Conservation (phyloP, 2,797 vertebrate species). For the Perdix hodgsoniae region DNA sequence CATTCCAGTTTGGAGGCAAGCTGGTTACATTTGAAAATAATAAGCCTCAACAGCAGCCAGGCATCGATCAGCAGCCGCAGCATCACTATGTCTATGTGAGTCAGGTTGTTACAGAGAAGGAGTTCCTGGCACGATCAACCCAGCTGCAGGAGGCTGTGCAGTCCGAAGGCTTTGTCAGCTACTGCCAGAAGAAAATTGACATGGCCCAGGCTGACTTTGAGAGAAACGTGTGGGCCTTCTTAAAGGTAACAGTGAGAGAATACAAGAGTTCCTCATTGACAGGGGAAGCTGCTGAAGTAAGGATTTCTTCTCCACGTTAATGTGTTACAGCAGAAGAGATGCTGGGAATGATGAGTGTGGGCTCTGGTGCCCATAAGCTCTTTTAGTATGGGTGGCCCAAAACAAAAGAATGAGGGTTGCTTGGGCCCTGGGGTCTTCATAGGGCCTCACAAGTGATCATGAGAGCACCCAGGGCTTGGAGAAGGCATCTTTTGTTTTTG, state of each 20-base stretch:
- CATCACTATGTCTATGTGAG: constrained; percentile 87
- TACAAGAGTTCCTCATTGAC: neutral
- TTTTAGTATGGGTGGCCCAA: neutral
- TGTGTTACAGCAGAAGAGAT: neutral
- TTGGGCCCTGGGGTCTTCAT: fast-evolving
- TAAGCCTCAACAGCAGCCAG: constrained; percentile 81
- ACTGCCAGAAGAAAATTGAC: constrained; percentile 91
- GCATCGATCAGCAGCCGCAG: constrained; percentile 78
- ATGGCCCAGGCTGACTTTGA: constrained; percentile 89
- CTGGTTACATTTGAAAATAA: constrained; percentile 90
- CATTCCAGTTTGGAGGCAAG: constrained; percentile 92
- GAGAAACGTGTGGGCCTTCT: constrained; percentile 93
- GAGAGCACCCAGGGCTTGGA: neutral
- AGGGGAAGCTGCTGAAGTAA: neutral
- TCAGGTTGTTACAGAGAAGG: constrained; percentile 94
- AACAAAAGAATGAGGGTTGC: neutral
- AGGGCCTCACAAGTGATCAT: fast-evolving
- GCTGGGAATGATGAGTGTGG: neutral
- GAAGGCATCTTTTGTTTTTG: neutral
- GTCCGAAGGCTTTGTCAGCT: constrained; percentile 86
- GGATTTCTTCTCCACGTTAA: fast-evolving
- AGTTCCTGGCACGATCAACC: constrained; percentile 88
- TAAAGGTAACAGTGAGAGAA: constrained; percentile 85
- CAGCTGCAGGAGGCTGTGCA: constrained; percentile 90
- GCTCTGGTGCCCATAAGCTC: neutral